These are phyloP conservation scores for Podarcis siculus DNA, from an alignment of 2,797 vertebrate genomes.

Conservation along the genomic window DNA sequence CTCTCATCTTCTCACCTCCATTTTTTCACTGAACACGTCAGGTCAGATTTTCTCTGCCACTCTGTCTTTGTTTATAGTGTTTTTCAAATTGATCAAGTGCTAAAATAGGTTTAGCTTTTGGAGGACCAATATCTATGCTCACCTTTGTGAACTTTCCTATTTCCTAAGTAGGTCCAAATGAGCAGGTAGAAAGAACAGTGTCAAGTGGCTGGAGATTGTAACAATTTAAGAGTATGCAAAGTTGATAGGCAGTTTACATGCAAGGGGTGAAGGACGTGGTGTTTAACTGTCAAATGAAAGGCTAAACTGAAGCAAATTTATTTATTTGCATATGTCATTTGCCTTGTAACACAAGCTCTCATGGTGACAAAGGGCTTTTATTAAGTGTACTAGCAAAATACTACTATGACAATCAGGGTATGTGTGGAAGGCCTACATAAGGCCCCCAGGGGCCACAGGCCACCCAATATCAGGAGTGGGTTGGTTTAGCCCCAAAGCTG, in stretches of 20 bases:
- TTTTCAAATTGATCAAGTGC: not conserved
- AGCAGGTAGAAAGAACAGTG: not conserved
- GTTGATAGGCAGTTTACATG: not conserved
- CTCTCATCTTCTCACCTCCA: not conserved
- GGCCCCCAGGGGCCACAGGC: not conserved
- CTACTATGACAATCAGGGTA: not conserved
- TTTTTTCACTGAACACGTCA: not conserved
- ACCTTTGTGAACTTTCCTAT: not conserved
- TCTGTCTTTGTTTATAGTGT: not conserved
- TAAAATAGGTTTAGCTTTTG: not conserved
- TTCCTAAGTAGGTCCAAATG: not conserved
- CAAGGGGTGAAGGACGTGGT: accelerated
- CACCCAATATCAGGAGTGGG: not conserved
- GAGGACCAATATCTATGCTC: not conserved
- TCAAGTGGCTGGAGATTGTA: accelerated
- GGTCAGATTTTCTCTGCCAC: not conserved
- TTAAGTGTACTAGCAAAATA: not conserved
- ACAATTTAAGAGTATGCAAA: not conserved
- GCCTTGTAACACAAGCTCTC: not conserved
- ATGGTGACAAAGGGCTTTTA: not conserved
- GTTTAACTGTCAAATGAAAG: not conserved
- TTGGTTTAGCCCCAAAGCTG: not conserved
- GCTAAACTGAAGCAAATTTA: conserved; percentile 1
- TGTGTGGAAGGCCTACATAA: not conserved
- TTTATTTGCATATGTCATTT: not conserved